Base-by-base conservation (phyloP, 2,797 vertebrate genomes). In the Falco berigora region DNA sequence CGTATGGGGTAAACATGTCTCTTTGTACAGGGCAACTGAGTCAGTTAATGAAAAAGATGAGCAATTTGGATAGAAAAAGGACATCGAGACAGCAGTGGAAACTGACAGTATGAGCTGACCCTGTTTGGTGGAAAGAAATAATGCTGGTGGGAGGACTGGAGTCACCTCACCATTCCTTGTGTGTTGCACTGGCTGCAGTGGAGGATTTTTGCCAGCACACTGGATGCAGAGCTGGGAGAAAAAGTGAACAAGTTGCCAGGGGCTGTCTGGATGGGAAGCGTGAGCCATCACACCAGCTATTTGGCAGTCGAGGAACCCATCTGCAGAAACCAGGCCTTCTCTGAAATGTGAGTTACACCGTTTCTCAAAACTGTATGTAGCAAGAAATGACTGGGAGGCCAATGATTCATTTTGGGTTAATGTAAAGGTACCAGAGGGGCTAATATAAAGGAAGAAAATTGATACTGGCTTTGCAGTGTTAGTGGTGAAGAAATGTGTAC, bases 361-460 rank as follows among this genome's bases (percentile, higher is more conserved):
- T 94, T 95, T 76, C 84, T 96, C 67, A 80, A 83, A 81, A 49
- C 62, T 73, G n/a, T 38, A 8, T 72, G 22, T 27, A 91, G 38
- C 87, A 77, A 96, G 77, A 74, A 91, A 52, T 67, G 72, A 53
- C 91, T 90, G 82, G 66, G 92, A 92, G 81, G 93, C 72, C 82
- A 63, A 59, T 79, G 88, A 96, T 95, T 93, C 81, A 73, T 96
- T 83, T 69, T 73, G 87, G 76, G 71, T 90, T 95, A 81, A 94
- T 76, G 90, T 90, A 86, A 96, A 94, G 79, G 86, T 86, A 96
- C 94, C 85, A 5, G 92, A 89, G 93, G 86, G 96, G 95, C 84
- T 96, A 88, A 94, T 94, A 93, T 20, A 88, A 56, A 83, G 75
- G 53, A 69, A 86, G 90, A 93, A 95, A 96, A 93, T 52, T 92